Percentiles rank a stretch among this genome's conserved stretches.
Conservation (phyloP, 2,113 vertebrate species). For the Nycticebus coucang region DNA sequence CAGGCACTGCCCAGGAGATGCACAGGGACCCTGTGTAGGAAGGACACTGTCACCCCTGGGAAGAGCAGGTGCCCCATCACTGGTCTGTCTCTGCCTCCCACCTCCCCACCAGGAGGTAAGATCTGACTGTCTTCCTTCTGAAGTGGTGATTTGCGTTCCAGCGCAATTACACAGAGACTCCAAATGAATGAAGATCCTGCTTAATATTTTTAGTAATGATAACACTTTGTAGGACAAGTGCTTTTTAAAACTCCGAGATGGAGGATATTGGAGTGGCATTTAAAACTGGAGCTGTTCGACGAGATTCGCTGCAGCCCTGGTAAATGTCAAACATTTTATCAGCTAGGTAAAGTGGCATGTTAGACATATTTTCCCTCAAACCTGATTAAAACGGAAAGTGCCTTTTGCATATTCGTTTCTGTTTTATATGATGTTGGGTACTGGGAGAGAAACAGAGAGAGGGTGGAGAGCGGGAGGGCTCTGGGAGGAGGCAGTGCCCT, state of each 20-base stretch:
- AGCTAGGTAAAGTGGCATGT: slow-evolving; percentile 74
- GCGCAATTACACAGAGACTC: neutral
- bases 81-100: accelerated
- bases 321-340: slow-evolving; percentile 86
- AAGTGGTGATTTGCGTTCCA: neutral
- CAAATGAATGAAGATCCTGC: neutral
- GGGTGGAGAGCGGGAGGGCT: accelerated
- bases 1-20: accelerated
- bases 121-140: neutral
- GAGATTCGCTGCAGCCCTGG: slow-evolving; percentile 76
- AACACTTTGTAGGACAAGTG: slow-evolving; percentile 77
- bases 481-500: accelerated
- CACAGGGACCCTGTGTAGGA: accelerated
- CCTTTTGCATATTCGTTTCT: slow-evolving; percentile 77
- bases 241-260: slow-evolving; percentile 77
- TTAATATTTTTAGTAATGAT: slow-evolving; percentile 67
- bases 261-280: slow-evolving; percentile 85
- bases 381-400: slow-evolving; percentile 82
- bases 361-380: slow-evolving; percentile 77
- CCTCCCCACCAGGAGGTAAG: neutral
- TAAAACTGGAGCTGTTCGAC: slow-evolving; percentile 79
- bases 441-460: neutral
- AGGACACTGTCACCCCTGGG: accelerated
- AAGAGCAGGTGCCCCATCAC: accelerated
- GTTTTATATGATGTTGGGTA: slow-evolving; percentile 26